Base-by-base conservation (phyloP, 2,888 invertebrate species). In the Nymphalis polychloros region DNA sequence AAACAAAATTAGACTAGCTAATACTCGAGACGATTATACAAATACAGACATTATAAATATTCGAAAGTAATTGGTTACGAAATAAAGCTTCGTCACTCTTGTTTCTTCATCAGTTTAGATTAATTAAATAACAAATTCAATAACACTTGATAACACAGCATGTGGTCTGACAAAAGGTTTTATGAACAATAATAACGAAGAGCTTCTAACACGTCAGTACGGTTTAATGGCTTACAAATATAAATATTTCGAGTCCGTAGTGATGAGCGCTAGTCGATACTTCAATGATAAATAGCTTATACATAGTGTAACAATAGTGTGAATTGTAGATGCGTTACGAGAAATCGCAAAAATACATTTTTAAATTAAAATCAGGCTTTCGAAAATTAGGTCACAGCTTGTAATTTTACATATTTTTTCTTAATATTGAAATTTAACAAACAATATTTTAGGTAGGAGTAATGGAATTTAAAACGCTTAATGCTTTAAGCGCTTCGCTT, bases 401-500 rank as follows among this genome's bases (percentile, higher is more conserved):
- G n/a, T 63, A 46, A 17, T 65, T 50, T 66, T 66, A 68, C 63
- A 68, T 60, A 57, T 68, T 69, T 71, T 67, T 69, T 66, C 48
- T 62, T 35, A 62, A 41, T 63, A 20, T 66, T 68, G 27, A 55
- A 60, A 8, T 20, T 61, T 16, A 53, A 31, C 27, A 23, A 55
- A 19, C 41, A 19, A 57, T 19, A 67, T 49, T 27, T 48, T 31
- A 67, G 48, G 66, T 48, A 23, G 53, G 55, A 57, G 27, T 41
- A 41, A 19, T 41, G 13, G 19, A 57, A 41, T n/a, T 41, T 60
- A 49, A 66, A 71, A 73, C 67, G 70, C 72, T 71, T 70, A 70
- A 72, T 75, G 78, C 78, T 78, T 57, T 65, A 72, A 76, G 76
- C 73, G 79, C 79, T 77, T 79, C 65, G 75, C 77, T 75, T 75